Conservation (phyloP, 2,113 vertebrate species). For the Microtus ochrogaster region DNA sequence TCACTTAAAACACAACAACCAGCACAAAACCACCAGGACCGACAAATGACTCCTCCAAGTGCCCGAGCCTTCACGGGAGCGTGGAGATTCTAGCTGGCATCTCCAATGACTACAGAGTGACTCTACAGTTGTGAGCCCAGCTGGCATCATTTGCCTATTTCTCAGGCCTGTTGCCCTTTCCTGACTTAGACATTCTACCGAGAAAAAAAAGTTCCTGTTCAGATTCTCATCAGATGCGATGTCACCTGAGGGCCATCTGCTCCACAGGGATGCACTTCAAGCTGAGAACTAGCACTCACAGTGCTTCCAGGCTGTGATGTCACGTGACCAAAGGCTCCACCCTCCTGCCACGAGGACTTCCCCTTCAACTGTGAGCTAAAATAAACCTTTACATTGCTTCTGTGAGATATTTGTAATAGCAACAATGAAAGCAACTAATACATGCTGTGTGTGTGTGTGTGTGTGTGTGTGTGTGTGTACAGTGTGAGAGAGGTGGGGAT, state of each 20-base stretch:
- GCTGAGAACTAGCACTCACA: background rate
- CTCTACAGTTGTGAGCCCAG: background rate
- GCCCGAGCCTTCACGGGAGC: background rate
- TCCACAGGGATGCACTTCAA: background rate
- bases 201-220: background rate
- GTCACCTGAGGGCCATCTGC: background rate
- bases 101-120: background rate
- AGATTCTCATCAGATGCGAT: background rate
- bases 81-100: background rate
- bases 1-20: background rate
- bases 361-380: background rate
- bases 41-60: background rate
- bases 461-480: background rate
- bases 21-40: background rate
- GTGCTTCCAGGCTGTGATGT: background rate
- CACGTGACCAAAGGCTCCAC: background rate
- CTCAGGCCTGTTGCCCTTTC: background rate
- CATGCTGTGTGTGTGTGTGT: background rate
- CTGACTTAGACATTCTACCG: background rate
- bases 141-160: background rate
- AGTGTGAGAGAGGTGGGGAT: too few relatives aligned
- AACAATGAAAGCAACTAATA: background rate
- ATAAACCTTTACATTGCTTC: background rate
- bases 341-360: background rate
- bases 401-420: background rate